Evolutionary conservation across 2,797 vertebrate species (phyloP), one percentile per base, ranked within the genome.

Genomic region (Aldrovandia affinis): DNA sequence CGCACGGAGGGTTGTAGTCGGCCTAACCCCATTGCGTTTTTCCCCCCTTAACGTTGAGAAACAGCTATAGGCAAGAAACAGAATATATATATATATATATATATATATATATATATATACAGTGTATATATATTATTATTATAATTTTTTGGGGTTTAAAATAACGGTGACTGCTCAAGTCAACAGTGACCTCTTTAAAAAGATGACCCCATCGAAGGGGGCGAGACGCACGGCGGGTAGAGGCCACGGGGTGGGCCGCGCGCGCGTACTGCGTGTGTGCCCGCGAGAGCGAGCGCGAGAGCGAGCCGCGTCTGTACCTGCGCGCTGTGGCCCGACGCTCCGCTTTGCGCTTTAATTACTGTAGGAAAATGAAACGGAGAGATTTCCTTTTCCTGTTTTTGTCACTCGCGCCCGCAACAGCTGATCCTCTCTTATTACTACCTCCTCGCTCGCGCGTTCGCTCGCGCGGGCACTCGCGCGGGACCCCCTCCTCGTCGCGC

Each of bases 331-430:
- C 20, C 83, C 42, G 90, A 92, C 91, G 89, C 82, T 28, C 87
- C 91, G 89, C 82, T 28, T 88, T 88, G 85, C 84, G 85, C 82
- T 87, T 88, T 91, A 91, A 90, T 89, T 86, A 86, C 89, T 86
- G 92, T 89, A 92, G 92, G 93, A 93, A 94, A 94, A 89, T 88
- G 88, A 92, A 91, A 89, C 90, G 86, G 89, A 90, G 92, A 94
- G 91, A 94, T 94, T 94, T 95, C 93, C 93, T 90, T 94, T 95
- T 95, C 94, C 94, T 95, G 94, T 95, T 94, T 95, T 95, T 95
- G 94, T 93, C 92, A 94, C 89, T 47, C 77, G 77, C 83, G 59
- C 83, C 93, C 18, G 65, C 44, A 91, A 91, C 91, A 92, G 93
- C 93, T 94, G 93, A 94, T 95, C 91, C 89, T 87, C 90, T 86